Base-by-base conservation (phyloP, 2,797 vertebrate genomes). In the Geotrypetes seraphini region DNA sequence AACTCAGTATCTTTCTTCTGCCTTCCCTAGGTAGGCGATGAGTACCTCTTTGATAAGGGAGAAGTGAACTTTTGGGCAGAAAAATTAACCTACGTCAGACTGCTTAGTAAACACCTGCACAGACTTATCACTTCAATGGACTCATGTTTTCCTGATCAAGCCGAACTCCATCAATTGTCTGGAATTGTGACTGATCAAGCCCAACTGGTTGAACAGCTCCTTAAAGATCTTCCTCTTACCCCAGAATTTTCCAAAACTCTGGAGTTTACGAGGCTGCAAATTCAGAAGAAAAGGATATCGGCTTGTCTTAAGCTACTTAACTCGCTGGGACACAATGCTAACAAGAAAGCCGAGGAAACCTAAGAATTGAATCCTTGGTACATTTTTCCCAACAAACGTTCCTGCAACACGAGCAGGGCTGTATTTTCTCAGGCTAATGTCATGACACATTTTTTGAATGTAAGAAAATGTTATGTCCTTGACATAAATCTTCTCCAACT, bases 21-120 rank as follows among this genome's bases (percentile, higher is more conserved):
- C 39, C 54, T 29, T 33, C 3, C 48, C 28, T 52, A 97, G 93
- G 83, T 83, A 27, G 88, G 90, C 47, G 90, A 87, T 1, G 88
- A 95, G 47, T 80, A 84, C 57, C 72, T 95, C 40, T 98, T 98
- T 49, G 91, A 96, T 60, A 97, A 95, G 68, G 84, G 85, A 1
- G 85, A 94, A 36, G 64, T 86, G 40, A 97, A 94, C 67, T 83
- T 97, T 50, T 99, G 93, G 92, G 91, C 81, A 1, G 93, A 99
- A 77, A 82, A 84, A 10, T 47, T 92, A 34, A 83, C 79, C 47
- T 84, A 84, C 22, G 73, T 84, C 33, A 69, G 66, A 43, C 65
- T 86, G 33, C 84, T 96, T 5, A 73, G 72, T 57, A 38, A 53
- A 39, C 84, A 93, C 50, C 72, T 97, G 26, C 19, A 35, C 12